Evolutionary conservation across 2,113 vertebrate species (phyloP).

Genomic region (Danionella cerebrum): DNA sequence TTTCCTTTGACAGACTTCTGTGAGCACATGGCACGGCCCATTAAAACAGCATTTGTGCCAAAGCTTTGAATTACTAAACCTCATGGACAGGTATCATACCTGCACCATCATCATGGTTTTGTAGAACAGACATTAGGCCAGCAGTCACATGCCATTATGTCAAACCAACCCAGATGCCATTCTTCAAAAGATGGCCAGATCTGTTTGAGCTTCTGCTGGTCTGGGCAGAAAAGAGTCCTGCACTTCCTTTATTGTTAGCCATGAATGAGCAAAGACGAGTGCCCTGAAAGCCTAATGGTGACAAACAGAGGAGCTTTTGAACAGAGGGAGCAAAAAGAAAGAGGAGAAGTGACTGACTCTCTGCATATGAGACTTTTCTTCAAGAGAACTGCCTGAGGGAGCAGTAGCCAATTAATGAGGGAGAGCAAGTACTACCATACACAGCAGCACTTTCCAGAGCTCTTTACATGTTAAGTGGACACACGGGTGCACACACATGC

Average conservation of each 20-base stretch:
- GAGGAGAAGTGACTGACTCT: constrained; percentile 1
- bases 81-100: constrained; percentile 69
- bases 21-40: constrained; percentile 69
- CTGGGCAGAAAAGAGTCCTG: constrained; percentile 41
- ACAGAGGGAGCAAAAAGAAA: constrained; percentile 39
- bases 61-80: constrained; percentile 84
- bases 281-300: constrained; percentile 56
- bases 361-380: constrained; percentile 52
- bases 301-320: constrained; percentile 58
- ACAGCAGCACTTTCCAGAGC: neutral
- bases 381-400: constrained; percentile 50
- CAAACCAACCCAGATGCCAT: constrained; percentile 36
- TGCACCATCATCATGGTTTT: constrained; percentile 50
- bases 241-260: constrained; percentile 54
- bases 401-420: constrained; percentile 56
- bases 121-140: too few relatives aligned
- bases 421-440: constrained; percentile 18
- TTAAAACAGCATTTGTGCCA: constrained; percentile 76
- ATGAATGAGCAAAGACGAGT: constrained; percentile 50
- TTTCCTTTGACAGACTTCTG: constrained; percentile 74
- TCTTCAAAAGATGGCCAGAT: constrained; percentile 58
- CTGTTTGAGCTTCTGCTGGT: constrained; percentile 57
- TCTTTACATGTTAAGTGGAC: constrained; percentile 1
- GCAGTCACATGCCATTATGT: constrained; percentile 39
- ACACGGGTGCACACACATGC: neutral